A percentile compares a stretch with the other conserved stretches of the same genome.
These are phyloP conservation scores for Dipus sagitta DNA, from an alignment of 2,797 vertebrate species.

Conservation along the genomic window DNA sequence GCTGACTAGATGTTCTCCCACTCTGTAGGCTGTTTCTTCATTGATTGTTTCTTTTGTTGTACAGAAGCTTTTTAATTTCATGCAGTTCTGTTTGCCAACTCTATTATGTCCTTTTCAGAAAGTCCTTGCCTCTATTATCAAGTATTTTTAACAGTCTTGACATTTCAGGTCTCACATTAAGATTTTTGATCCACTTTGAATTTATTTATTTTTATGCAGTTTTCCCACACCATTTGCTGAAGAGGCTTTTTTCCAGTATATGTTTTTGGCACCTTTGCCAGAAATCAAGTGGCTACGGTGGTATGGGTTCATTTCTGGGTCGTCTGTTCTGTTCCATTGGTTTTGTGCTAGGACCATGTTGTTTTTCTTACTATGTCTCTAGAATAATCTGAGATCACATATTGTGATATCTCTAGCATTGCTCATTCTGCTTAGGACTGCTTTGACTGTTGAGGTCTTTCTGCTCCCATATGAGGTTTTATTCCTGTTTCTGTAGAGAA, in stretches of 20 bases:
- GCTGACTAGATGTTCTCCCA: too few species aligned
- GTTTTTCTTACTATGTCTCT: neutral
- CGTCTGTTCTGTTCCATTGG: neutral
- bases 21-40: too few species aligned
- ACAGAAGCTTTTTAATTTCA: too few species aligned
- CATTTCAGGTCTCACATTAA: too few species aligned
- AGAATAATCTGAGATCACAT: neutral
- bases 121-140: too few species aligned
- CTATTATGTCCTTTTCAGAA: too few species aligned
- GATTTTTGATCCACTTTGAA: too few species aligned
- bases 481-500: neutral
- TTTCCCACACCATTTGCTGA: neutral
- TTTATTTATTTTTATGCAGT: neutral
- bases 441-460: neutral
- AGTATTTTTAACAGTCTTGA: too few species aligned
- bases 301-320: neutral
- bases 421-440: too few species aligned
- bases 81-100: too few species aligned
- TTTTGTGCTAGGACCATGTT: neutral
- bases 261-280: neutral
- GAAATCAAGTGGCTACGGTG: neutral
- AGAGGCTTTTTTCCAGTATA: neutral
- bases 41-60: too few species aligned
- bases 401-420: neutral
- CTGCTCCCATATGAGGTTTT: neutral